Conservation (phyloP, 2,888 invertebrate species). For the Melanchra persicariae region DNA sequence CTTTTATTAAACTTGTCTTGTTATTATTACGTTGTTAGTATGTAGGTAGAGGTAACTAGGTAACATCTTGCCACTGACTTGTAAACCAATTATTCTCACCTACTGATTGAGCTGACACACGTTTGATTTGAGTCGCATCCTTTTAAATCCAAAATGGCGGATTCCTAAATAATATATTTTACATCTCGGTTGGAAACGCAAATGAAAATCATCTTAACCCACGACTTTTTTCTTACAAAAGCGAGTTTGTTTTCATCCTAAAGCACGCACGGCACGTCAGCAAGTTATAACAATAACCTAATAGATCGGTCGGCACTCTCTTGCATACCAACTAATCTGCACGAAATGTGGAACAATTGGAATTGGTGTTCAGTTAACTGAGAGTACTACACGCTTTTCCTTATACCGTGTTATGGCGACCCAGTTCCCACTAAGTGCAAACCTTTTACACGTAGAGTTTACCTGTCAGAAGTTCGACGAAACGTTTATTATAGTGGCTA, state of each 20-base stretch:
- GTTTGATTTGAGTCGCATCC: too few species aligned
- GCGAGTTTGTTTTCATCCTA: conserved; percentile 35
- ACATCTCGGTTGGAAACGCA: background rate
- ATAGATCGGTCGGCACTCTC: conserved; percentile 60
- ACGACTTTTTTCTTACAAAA: conserved; percentile 23
- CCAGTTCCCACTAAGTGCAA: conserved; percentile 55
- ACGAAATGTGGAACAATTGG: conserved; percentile 71
- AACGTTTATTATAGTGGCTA: conserved; percentile 11
- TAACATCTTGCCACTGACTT: too few species aligned
- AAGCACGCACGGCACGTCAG: conserved; percentile 65
- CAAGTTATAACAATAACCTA: too few species aligned
- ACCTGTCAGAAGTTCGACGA: conserved; percentile 42
- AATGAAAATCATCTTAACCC: background rate
- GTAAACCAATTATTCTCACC: too few species aligned
- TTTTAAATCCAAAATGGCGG: too few species aligned
- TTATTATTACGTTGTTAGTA: too few species aligned
- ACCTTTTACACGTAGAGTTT: conserved; percentile 41
- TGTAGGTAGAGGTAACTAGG: too few species aligned
- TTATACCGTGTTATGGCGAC: conserved; percentile 39
- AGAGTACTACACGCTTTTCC: conserved; percentile 60
- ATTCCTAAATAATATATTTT: too few species aligned
- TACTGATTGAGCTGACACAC: too few species aligned
- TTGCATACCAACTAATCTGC: conserved; percentile 75
- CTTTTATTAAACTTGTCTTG: too few species aligned
- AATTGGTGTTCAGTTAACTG: conserved; percentile 51